These are phyloP conservation scores for Drosophila paucipuncta DNA, from an alignment of 2,888 invertebrate species.

Conservation along the genomic window DNA sequence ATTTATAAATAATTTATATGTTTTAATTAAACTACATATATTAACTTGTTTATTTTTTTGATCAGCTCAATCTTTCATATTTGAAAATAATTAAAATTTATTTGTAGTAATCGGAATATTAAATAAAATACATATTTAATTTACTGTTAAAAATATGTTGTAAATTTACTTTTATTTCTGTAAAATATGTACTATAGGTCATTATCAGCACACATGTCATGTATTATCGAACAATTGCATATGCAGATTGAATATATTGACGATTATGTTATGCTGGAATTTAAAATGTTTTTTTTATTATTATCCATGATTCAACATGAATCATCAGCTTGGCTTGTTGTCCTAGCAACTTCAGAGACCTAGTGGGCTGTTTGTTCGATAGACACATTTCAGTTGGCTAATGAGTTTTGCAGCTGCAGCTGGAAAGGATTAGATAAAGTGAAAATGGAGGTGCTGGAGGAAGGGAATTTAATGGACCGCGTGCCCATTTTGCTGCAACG, in stretches of 20 bases:
- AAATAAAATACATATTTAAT: neutral
- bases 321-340: slow-evolving; percentile 17
- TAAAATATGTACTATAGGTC: too few species aligned
- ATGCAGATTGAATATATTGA: too few species aligned
- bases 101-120: too few species aligned
- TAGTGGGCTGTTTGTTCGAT: slow-evolving; percentile 45
- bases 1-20: too few species aligned
- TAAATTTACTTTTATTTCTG: neutral
- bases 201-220: too few species aligned
- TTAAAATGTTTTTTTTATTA: neutral
- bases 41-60: too few species aligned
- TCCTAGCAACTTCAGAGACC: slow-evolving; percentile 31
- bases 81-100: neutral
- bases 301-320: neutral
- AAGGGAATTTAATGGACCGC: slow-evolving; percentile 95
- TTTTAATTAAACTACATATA: too few species aligned
- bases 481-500: slow-evolving; percentile 93
- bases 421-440: slow-evolving; percentile 8
- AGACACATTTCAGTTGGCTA: slow-evolving; percentile 7
- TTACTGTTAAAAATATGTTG: neutral
- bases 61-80: neutral
- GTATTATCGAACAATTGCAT: too few species aligned
- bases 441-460: slow-evolving; percentile 94
- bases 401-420: slow-evolving; percentile 29
- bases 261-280: neutral